Percentiles rank a stretch among this genome's conserved stretches.
These are phyloP conservation scores for Barbus barbus DNA, from an alignment of 2,113 vertebrate genomes.

Conservation along the genomic window DNA sequence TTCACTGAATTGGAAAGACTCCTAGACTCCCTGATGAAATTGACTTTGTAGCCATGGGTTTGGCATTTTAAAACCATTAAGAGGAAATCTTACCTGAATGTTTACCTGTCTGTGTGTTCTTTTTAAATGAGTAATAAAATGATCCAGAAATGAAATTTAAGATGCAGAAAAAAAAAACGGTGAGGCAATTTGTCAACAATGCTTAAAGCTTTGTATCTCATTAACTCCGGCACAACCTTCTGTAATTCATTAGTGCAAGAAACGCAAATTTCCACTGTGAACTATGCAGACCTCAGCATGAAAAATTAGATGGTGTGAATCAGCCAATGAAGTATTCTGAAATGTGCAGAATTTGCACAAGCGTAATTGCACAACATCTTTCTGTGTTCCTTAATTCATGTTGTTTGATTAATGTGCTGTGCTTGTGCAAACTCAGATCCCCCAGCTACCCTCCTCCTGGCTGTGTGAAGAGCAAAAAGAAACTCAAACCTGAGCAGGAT, in stretches of 20 bases:
- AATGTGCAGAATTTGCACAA: conserved; percentile 33
- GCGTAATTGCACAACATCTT: conserved; percentile 22
- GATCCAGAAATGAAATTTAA: not conserved
- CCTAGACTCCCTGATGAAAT: not conserved
- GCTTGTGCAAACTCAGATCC: conserved; percentile 73
- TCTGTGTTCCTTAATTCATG: conserved; percentile 9
- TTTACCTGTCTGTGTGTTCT: not conserved
- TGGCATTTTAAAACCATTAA: not conserved
- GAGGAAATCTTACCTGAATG: not conserved
- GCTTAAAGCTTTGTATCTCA: conserved; percentile 32
- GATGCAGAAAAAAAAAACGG: not conserved
- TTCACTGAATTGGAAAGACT: conserved; percentile 1
- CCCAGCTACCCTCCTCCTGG: conserved; percentile 90
- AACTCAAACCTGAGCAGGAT: conserved; percentile 85
- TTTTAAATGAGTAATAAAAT: not conserved
- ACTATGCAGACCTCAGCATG: conserved; percentile 11
- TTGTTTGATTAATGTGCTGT: conserved; percentile 34
- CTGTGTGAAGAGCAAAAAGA: conserved; percentile 87
- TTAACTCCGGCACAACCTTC: not conserved
- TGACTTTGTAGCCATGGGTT: not conserved
- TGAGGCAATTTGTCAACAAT: not conserved
- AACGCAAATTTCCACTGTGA: not conserved
- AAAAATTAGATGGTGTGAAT: conserved; percentile 28
- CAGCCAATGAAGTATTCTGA: conserved; percentile 14
- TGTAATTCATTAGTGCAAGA: conserved; percentile 13